phyloP scores from a whole-genome alignment of 1,140 invertebrate genomes.

The Aleiodes sp. region DNA sequence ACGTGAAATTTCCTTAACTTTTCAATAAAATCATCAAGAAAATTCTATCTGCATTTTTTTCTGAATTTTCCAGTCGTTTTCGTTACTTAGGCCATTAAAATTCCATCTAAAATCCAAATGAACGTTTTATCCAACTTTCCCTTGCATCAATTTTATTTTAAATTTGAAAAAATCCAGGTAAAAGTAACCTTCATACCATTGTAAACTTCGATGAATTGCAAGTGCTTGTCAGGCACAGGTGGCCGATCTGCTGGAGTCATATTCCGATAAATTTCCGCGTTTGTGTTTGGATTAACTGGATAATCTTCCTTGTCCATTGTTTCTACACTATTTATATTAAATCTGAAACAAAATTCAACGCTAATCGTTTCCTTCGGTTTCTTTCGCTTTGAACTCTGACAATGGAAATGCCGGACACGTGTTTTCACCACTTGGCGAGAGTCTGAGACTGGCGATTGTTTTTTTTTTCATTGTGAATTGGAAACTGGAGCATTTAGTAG shows the following conservation, averaged over 20 bases:
- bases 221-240: slow-evolving; percentile 44
- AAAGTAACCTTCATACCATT: slow-evolving; percentile 51
- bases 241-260: slow-evolving; percentile 42
- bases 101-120: too few relatives aligned
- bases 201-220: slow-evolving; percentile 52
- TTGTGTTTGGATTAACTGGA: slow-evolving; percentile 44
- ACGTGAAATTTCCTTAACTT: too few relatives aligned
- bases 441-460: too few relatives aligned
- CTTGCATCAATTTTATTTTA: neutral
- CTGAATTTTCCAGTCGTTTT: too few relatives aligned
- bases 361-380: neutral
- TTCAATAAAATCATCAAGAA: too few relatives aligned
- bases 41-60: too few relatives aligned
- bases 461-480: too few relatives aligned
- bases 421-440: neutral
- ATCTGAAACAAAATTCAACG: neutral
- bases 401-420: slow-evolving; percentile 1
- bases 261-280: slow-evolving; percentile 53
- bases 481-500: too few relatives aligned
- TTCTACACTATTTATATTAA: neutral
- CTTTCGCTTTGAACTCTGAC: slow-evolving; percentile 1
- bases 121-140: neutral
- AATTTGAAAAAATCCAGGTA: neutral
- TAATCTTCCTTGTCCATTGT: neutral
- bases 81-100: too few relatives aligned